Base-by-base conservation (phyloP, 2,888 invertebrate genomes). In the Andrena fulva region DNA sequence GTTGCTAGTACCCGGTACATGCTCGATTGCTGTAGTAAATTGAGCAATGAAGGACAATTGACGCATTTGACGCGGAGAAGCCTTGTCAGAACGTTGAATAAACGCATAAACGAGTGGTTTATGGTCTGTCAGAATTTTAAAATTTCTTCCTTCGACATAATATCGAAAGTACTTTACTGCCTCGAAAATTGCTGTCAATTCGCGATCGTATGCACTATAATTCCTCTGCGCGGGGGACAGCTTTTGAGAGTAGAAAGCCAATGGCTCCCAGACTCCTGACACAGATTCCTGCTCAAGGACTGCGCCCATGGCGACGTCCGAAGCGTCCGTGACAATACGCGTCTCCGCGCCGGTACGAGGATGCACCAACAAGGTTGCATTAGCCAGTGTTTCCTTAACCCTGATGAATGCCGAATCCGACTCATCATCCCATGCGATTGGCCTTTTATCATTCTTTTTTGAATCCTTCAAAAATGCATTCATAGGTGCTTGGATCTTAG, bases 41-140 rank as follows among this genome's bases (percentile, higher is more conserved):
- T 77, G 66, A 0, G 70, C n/a, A 16, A 71, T 77, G 2, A n/a
- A 77, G 1, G 24, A 48, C 2, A 77, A 6, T 24, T 71, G 70
- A 0, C 66, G 66, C 2, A 1, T 0, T 20, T 70, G 77, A 2
- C 71, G 56, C 0, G 71, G 50, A 5, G 71, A 66, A 2, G 76
- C 54, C 20, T 48, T 69, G n/a, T 76, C 76, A 1, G 76, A 10
- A 0, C 48, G 29, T 27, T 76, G 63, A 1, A 6, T 0, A 2
- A 76, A 69, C 5, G 70, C 76, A 20, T 69, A 54, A 31, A 31
- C 29, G 0, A 31, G 29, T 31, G 29, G 29, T 5, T 31, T 31
- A 0, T 31, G 29, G 5, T 31, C 29, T 0, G 64, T 72, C 0
- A 54, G 31, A 4, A 74, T n/a, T 1, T 27, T 33, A n/a, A 67